A percentile compares a stretch with the other conserved stretches of the same genome.
These are phyloP conservation scores for Julus scandinavius DNA, from an alignment of 2,888 invertebrate genomes.

Conservation along the genomic window DNA sequence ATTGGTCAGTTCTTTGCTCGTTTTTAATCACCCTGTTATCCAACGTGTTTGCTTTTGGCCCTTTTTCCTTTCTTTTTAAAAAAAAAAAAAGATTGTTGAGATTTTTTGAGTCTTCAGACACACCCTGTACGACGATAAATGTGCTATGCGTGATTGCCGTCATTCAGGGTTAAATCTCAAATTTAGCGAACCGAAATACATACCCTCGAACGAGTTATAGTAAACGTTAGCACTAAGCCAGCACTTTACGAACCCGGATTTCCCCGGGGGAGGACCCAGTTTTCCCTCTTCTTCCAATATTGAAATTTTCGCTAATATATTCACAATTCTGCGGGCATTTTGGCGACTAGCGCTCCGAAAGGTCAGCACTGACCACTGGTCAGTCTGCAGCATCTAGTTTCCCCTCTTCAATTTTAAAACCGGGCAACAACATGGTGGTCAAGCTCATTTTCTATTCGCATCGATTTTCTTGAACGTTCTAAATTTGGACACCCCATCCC, in stretches of 20 bases:
- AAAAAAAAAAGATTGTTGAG: too few species aligned
- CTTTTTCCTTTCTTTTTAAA: too few species aligned
- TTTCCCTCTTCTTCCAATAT: neutral
- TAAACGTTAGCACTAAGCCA: neutral
- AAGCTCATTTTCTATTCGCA: conserved; percentile 35
- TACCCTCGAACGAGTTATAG: neutral
- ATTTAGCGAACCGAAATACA: neutral
- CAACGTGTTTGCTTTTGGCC: neutral
- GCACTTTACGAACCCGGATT: neutral
- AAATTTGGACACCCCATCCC: neutral
- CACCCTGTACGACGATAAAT: neutral
- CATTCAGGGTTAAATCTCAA: neutral
- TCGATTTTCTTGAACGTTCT: conserved; percentile 21
- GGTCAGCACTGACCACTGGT: neutral
- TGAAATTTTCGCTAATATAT: conserved; percentile 25
- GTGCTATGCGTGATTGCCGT: neutral
- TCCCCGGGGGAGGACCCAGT: neutral
- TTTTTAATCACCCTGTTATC: neutral
- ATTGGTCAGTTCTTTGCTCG: neutral
- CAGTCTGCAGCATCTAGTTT: conserved; percentile 1
- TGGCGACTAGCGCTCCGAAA: neutral
- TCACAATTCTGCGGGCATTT: neutral
- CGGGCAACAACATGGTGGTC: conserved; percentile 33
- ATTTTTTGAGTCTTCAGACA: neutral
- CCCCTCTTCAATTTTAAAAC: conserved; percentile 2